Conservation (phyloP, 2,113 vertebrate species). For the Helogale parvula region DNA sequence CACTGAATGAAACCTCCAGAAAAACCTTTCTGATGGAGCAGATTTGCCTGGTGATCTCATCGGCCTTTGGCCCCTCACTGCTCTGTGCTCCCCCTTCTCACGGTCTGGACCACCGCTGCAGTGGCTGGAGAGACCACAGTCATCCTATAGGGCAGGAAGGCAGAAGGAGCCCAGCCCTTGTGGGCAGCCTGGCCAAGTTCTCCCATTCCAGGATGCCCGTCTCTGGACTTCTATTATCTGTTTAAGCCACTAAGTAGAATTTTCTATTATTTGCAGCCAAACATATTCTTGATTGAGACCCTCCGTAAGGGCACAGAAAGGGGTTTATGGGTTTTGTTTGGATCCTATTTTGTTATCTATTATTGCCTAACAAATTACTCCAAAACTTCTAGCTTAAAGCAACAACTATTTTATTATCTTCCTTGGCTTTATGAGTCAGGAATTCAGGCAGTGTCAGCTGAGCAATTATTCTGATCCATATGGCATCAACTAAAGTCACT, state of each 20-base stretch:
- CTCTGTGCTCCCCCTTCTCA: not conserved
- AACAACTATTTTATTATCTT: not conserved
- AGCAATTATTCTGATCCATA: not conserved
- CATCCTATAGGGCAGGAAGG: not conserved
- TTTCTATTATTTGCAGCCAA: not conserved
- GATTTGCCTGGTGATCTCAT: not conserved
- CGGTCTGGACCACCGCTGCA: not conserved
- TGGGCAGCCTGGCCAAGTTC: not conserved
- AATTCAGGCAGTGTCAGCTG: not conserved
- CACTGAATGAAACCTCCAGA: not conserved
- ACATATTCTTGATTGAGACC: not conserved
- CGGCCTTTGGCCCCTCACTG: not conserved
- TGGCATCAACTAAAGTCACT: not conserved
- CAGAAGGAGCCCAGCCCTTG: not conserved
- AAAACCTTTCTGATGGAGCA: not conserved
- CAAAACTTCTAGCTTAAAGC: not conserved
- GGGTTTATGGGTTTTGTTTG: not conserved
- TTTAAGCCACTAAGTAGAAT: not conserved
- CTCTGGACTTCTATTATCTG: not conserved
- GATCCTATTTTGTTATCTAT: not conserved
- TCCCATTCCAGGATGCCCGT: not conserved
- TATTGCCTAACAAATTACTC: not conserved
- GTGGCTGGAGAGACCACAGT: not conserved
- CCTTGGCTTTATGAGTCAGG: not conserved
- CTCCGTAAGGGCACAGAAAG: not conserved